Evolutionary conservation across 2,797 vertebrate genomes (phyloP), one percentile per base, ranked within the genome.

Genomic region (Esox masquinongy): DNA sequence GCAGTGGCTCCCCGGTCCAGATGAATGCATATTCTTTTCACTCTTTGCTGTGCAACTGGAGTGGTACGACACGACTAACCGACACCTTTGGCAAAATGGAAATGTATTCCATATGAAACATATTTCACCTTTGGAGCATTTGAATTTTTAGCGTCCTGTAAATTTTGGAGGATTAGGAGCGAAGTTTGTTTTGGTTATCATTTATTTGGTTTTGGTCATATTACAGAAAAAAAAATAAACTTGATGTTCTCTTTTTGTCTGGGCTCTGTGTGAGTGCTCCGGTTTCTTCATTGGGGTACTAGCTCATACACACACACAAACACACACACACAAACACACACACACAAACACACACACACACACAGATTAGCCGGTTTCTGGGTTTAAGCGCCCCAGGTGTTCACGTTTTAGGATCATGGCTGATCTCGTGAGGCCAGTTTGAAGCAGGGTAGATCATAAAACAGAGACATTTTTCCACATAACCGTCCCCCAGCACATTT

Each of bases 361-460:
- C 53, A 74, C 81, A 91, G 89, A 90, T 90, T 89, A 90, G 81
- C 86, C 66, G 88, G 90, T 93, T 93, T 88, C 91, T 91, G 92
- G 81, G 8, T 92, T 93, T 90, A 91, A 90, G 87, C 85, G 79
- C 86, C 89, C 88, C 94, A 94, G 93, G 90, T 94, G 94, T 94
- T 95, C 92, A 91, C 84, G 79, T 93, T 95, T 94, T 92, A 93
- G 90, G 91, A 92, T 90, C 92, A 88, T 92, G 92, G 88, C 81
- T 81, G 82, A 86, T 93, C 93, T 91, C 92, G 74, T 63, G 91
- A 89, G 92, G 88, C 87, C 88, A 90, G 90, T 92, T 91, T 92
- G 87, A 91, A 90, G 87, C 90, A 75, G 87, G 91, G 90, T 88
- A 85, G 82, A 91, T 92, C 90, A 92, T 95, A 94, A 94, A 95